A percentile compares a stretch with the other conserved stretches of the same genome.
phyloP scores from a whole-genome alignment of 2,888 invertebrate species.

The Petrolisthes manimaculis region DNA sequence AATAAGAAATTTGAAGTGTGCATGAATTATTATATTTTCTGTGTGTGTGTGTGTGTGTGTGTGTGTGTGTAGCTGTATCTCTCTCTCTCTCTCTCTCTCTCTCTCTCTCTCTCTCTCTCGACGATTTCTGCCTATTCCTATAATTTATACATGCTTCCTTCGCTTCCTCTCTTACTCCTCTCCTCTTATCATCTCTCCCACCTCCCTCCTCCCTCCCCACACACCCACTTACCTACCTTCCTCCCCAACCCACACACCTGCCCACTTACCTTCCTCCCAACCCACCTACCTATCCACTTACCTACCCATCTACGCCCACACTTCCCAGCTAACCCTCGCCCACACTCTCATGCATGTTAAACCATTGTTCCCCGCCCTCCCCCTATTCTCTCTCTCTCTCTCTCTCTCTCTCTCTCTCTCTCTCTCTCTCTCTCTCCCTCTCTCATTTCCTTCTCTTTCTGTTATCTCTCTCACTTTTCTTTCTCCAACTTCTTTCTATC shows the following conservation, averaged over 20 bases:
- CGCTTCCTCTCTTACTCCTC: background rate
- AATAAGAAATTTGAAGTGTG: too few relatives aligned
- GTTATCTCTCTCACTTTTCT: background rate
- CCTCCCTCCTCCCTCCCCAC: background rate
- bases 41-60: too few relatives aligned
- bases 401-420: background rate
- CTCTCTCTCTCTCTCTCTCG: conserved; percentile 7
- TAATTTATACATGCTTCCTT: too few relatives aligned
- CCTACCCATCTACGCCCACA: background rate
- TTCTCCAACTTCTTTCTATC: background rate
- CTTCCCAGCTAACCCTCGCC: background rate
- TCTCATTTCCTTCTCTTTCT: background rate
- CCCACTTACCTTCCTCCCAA: background rate
- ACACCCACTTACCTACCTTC: background rate
- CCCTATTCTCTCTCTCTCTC: background rate
- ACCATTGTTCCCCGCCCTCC: too few relatives aligned
- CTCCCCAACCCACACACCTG: background rate
- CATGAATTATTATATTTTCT: too few relatives aligned
- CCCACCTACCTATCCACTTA: background rate
- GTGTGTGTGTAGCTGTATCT: too few relatives aligned
- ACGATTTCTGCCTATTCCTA: background rate
- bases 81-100: background rate
- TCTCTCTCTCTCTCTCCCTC: background rate
- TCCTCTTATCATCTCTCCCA: background rate
- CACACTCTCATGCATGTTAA: background rate